Base-by-base conservation (phyloP, 2,888 invertebrate species). In the Drosophila subsilvestris region DNA sequence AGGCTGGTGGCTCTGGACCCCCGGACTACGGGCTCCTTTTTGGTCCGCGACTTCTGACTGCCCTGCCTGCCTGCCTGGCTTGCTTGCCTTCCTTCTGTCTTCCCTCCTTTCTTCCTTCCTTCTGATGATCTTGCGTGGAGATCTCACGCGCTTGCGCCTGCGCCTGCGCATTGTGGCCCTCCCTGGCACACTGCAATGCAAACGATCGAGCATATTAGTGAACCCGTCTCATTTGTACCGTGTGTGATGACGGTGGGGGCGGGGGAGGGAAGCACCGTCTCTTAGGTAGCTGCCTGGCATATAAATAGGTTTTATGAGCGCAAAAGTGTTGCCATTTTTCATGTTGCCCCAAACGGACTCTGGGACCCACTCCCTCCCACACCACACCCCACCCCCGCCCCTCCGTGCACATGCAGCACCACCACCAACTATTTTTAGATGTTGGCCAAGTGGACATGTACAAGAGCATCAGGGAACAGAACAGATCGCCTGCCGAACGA, bases 81-180 rank as follows among this genome's bases (percentile, higher is more conserved):
- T 20, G 20, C 20, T 3, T 22, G 22, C 25, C 25, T 25, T 3
- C 22, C 78, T 72, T 60, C 60, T 58, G 44, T 20, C 53, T 49
- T 44, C 25, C 44, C 32, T 17, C 63, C 53, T 37, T 49, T 25
- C 44, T 44, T 17, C 63, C 32, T 12, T 32, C 32, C 32, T 14
- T n/a, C 37, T 37, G 37, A 37, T 37, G 81, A 87, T 89, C 89
- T 87, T 86, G 86, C 83, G 87, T 85, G 86, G 81, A 78, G 83
- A 89, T 88, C 88, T 88, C 88, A 89, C 89, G 88, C 88, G 88
- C 89, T 87, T 87, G 89, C 89, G 89, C 89, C 78, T 79, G 79
- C 75, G 72, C 70, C 66, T 75, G 77, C 59, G 59, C 73, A 65
- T 75, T 75, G 65, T 63, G 63, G 73, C 66, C 37, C 53, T 50